phyloP scores from a whole-genome alignment of 2,888 invertebrate genomes.

The Spialia ferax region DNA sequence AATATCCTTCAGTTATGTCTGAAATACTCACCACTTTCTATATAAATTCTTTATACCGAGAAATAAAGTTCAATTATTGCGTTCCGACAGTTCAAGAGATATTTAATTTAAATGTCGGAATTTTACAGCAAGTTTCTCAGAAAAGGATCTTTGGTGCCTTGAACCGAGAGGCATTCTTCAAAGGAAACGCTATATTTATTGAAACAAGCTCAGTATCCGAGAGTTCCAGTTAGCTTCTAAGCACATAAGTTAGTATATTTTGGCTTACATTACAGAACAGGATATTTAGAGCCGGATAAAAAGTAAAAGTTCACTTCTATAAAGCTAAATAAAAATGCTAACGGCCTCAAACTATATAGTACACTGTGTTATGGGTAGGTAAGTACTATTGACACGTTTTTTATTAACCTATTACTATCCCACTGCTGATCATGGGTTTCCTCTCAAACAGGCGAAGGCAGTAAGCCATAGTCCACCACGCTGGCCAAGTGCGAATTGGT shows the following conservation, averaged over 20 bases:
- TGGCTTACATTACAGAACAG: neutral
- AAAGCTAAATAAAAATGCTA: too few species aligned
- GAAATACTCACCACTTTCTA: neutral
- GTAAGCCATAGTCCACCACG: too few species aligned
- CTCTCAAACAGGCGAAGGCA: too few species aligned
- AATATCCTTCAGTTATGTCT: neutral
- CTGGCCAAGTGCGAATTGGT: too few species aligned
- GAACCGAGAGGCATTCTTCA: neutral
- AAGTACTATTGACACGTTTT: too few species aligned
- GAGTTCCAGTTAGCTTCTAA: neutral
- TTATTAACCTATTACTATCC: too few species aligned
- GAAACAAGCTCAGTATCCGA: too few species aligned
- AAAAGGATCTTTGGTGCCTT: neutral
- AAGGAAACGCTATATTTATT: neutral
- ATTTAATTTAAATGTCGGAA: constrained; percentile 20
- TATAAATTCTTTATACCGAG: neutral
- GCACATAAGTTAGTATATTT: too few species aligned
- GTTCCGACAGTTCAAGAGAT: constrained; percentile 17
- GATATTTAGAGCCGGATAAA: neutral
- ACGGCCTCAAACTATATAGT: too few species aligned
- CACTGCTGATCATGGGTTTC: too few species aligned
- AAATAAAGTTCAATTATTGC: constrained; percentile 30
- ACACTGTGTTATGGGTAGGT: too few species aligned
- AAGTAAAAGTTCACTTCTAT: too few species aligned
- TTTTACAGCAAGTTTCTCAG: neutral